A percentile compares a stretch with the other conserved stretches of the same genome.
Conservation (phyloP, 2,888 invertebrate genomes). For the Zeuzera pyrina region DNA sequence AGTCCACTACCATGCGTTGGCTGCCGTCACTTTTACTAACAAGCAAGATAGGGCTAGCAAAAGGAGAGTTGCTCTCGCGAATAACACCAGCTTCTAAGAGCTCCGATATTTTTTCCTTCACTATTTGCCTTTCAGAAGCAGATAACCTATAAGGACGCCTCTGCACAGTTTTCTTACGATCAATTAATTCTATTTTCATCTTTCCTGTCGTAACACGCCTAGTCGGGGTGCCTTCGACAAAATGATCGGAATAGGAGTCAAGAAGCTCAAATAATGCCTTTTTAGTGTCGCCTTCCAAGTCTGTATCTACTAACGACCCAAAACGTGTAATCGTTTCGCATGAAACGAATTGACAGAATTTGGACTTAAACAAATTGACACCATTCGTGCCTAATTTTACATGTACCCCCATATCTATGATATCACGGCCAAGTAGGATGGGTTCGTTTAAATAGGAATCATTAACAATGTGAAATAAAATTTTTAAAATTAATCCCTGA, state of each 20-base stretch:
- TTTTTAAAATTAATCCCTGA: background rate
- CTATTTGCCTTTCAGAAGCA: background rate
- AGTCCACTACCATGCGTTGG: conserved; percentile 14
- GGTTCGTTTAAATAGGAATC: background rate
- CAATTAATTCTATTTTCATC: conserved; percentile 3
- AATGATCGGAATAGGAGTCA: background rate
- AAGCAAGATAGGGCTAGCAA: conserved; percentile 12
- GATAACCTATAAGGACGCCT: conserved; percentile 5
- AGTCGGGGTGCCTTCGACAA: conserved; percentile 3
- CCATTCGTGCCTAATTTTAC: background rate
- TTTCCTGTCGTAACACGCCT: conserved; percentile 4
- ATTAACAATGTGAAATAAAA: conserved; percentile 3
- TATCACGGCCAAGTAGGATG: conserved; percentile 5
- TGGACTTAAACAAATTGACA: background rate
- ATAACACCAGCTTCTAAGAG: conserved; percentile 6
- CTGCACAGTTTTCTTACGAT: conserved; percentile 4
- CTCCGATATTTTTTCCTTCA: conserved; percentile 2
- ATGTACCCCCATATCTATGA: conserved; percentile 1
- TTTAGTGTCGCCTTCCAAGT: conserved; percentile 2
- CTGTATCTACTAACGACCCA: conserved; percentile 2
- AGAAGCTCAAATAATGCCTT: background rate
- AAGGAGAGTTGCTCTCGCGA: conserved; percentile 7
- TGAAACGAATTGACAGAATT: background rate
- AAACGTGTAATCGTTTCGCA: background rate
- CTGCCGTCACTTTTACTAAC: conserved; percentile 12